A percentile compares a stretch with the other conserved stretches of the same genome.
Evolutionary conservation across 2,797 vertebrate species (phyloP).

Genomic region (Ispidina lecontei): DNA sequence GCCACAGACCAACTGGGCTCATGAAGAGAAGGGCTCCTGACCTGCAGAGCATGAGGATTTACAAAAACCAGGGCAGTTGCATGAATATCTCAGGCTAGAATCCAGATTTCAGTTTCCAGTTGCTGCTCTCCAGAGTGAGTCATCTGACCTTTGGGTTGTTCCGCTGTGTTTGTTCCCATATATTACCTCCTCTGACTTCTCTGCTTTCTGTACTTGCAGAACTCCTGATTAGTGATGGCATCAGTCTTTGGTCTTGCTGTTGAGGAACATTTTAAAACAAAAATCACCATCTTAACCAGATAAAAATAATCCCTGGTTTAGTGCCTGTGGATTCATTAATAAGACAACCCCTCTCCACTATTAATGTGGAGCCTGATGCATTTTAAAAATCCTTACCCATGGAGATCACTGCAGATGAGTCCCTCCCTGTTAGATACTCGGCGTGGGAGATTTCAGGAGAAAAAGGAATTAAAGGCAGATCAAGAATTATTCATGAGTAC

Average conservation of each 20-base stretch:
- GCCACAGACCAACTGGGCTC: not conserved
- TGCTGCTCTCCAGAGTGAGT: not conserved
- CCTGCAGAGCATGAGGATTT: not conserved
- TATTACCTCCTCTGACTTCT: not conserved
- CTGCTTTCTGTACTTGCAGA: not conserved
- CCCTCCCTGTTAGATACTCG: not conserved
- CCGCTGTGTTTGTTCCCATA: not conserved
- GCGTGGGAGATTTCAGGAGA: not conserved
- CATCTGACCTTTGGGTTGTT: not conserved
- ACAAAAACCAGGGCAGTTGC: not conserved
- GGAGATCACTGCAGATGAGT: not conserved
- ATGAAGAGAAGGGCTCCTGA: not conserved
- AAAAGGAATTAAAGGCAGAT: not conserved
- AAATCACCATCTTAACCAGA: not conserved
- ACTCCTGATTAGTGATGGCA: not conserved
- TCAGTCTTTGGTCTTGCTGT: not conserved
- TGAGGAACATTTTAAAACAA: constrained; percentile 23
- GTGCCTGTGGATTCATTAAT: constrained; percentile 7
- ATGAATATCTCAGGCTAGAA: not conserved
- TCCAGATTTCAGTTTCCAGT: not conserved
- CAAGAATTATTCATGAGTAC: not conserved
- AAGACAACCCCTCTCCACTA: not conserved
- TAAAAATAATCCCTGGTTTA: constrained; percentile 42
- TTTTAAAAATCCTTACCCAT: not conserved
- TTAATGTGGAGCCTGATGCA: not conserved